These are phyloP conservation scores for Drosophila sucinea DNA, from an alignment of 1,140 invertebrate genomes.

Conservation along the genomic window DNA sequence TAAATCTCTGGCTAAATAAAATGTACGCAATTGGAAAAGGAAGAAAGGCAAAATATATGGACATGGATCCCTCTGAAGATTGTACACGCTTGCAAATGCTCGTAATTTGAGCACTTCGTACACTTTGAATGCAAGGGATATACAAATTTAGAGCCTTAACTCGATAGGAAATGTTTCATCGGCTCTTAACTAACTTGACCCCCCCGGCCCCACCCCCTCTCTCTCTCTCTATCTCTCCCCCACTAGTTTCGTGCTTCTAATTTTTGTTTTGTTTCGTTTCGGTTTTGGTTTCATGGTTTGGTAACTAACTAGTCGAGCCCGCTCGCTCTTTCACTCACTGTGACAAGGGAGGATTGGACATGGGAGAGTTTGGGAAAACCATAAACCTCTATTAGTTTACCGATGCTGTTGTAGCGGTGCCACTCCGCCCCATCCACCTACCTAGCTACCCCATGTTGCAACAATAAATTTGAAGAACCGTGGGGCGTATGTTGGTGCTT, in stretches of 20 bases:
- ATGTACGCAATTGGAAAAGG: constrained; percentile 3
- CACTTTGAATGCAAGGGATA: not conserved
- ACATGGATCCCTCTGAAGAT: not conserved
- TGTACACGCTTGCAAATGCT: not conserved
- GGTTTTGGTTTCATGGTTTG: constrained; percentile 9
- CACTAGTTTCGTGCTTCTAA: constrained; percentile 17
- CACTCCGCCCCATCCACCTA: constrained; percentile 4
- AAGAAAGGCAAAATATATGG: not conserved
- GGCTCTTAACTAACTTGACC: not conserved
- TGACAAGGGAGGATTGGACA: constrained; percentile 1
- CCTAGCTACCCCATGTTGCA: constrained; percentile 54
- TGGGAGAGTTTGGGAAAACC: constrained; percentile 23
- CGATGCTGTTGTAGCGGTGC: constrained; percentile 32
- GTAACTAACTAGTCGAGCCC: constrained; percentile 9
- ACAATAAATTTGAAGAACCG: constrained; percentile 77
- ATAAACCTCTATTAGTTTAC: constrained; percentile 72
- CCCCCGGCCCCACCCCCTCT: not conserved
- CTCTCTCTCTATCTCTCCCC: not conserved
- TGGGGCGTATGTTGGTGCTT: constrained; percentile 65
- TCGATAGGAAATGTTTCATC: not conserved
- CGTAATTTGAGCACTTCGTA: not conserved
- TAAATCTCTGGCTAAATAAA: constrained; percentile 12
- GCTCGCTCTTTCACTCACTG: not conserved
- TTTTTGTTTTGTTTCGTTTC: constrained; percentile 26
- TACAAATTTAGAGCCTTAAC: not conserved